Conservation (phyloP, 1,140 invertebrate genomes). For the fruit fly (Drosophila melanogaster) region DNA sequence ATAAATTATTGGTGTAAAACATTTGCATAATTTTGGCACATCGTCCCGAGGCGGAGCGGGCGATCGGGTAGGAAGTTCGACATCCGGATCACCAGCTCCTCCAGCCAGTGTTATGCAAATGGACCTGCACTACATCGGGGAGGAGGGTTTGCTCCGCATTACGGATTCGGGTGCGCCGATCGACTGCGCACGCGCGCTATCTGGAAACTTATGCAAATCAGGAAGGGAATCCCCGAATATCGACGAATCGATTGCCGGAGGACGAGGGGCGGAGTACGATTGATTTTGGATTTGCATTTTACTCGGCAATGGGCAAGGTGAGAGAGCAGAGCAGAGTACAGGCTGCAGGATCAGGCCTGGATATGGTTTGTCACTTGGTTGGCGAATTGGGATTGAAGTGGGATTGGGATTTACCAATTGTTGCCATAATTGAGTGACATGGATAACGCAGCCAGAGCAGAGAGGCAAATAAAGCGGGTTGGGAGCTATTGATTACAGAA, state of each 20-base stretch:
- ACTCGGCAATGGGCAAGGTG: background rate
- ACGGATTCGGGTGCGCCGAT: constrained; percentile 14
- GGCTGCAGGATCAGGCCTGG: constrained; percentile 9
- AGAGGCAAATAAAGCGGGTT: constrained; percentile 6
- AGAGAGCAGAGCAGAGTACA: background rate
- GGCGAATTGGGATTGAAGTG: constrained; percentile 68
- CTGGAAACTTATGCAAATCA: constrained; percentile 75
- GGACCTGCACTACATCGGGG: constrained; percentile 60
- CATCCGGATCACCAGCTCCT: constrained; percentile 40
- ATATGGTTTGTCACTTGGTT: constrained; percentile 58
- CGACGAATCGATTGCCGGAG: constrained; percentile 59
- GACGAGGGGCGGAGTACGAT: constrained; percentile 30
- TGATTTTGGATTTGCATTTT: constrained; percentile 52
- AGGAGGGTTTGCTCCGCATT: constrained; percentile 30
- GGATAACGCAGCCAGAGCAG: constrained; percentile 50
- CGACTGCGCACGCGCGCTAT: constrained; percentile 64
- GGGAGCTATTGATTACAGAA: constrained; percentile 76
- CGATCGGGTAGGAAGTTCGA: constrained; percentile 17
- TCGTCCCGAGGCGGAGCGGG: constrained; percentile 27
- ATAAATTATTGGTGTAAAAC: constrained; percentile 81
- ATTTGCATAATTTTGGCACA: constrained; percentile 79
- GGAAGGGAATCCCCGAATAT: constrained; percentile 46
- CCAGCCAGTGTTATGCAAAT: constrained; percentile 82
- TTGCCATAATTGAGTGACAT: constrained; percentile 82
- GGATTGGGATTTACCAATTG: constrained; percentile 67